These are phyloP conservation scores for Lepilemur ruficaudatus DNA, from an alignment of 2,797 vertebrate species.

Conservation along the genomic window DNA sequence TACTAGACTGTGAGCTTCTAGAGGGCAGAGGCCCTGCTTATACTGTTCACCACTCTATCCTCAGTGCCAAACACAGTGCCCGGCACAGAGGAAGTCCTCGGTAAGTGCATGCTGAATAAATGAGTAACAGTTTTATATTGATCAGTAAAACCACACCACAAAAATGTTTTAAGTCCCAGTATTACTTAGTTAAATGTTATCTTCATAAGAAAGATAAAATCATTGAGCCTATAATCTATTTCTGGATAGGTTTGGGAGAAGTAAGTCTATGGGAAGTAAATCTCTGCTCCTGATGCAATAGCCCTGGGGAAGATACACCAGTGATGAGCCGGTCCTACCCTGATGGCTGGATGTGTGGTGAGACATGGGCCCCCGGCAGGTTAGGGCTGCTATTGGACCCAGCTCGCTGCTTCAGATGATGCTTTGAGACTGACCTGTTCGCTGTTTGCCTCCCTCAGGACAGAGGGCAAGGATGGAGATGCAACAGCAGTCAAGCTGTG, in stretches of 20 bases:
- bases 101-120: background rate
- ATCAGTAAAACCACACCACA: background rate
- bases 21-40: background rate
- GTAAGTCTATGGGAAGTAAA: background rate
- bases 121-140: background rate
- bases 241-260: background rate
- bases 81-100: background rate
- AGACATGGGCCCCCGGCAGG: background rate
- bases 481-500: background rate
- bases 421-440: background rate
- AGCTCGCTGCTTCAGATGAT: background rate
- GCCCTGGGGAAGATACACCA: background rate
- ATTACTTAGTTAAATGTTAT: background rate
- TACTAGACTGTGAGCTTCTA: background rate
- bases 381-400: background rate
- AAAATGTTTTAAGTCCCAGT: background rate
- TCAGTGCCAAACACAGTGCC: background rate
- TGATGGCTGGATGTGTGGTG: too few species aligned
- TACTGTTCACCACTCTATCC: background rate
- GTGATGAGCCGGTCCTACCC: background rate
- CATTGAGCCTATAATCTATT: background rate
- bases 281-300: background rate
- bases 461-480: background rate
- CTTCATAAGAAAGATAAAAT: background rate
- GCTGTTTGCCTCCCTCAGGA: background rate